A percentile compares a stretch with the other conserved stretches of the same genome.
Conservation (phyloP, 2,888 invertebrate genomes). For the Dermolepida albohirtum region DNA sequence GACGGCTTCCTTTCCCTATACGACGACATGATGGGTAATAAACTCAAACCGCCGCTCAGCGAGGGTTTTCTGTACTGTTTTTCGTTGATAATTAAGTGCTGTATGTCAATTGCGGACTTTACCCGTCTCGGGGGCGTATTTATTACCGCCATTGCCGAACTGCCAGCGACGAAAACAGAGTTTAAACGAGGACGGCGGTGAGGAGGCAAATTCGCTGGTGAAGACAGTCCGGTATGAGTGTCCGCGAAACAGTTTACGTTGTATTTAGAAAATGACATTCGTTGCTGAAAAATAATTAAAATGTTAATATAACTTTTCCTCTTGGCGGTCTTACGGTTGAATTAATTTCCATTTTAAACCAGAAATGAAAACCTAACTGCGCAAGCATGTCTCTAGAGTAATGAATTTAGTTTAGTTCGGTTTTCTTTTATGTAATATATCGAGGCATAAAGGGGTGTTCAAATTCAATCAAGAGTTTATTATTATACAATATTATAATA, state of each 20-base stretch:
- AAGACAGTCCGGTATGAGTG: conserved; percentile 62
- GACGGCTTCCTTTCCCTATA: conserved; percentile 56
- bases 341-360: too few species aligned
- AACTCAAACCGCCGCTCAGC: conserved; percentile 55
- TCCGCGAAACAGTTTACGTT: conserved; percentile 74
- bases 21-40: conserved; percentile 59
- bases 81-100: conserved; percentile 72
- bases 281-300: conserved; percentile 69
- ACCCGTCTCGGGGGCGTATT: conserved; percentile 82
- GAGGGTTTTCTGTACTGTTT: conserved; percentile 46
- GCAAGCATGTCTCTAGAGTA: too few species aligned
- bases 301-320: conserved; percentile 48
- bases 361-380: too few species aligned
- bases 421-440: too few species aligned
- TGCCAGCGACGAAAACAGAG: conserved; percentile 85
- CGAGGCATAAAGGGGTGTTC: too few species aligned
- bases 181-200: conserved; percentile 75
- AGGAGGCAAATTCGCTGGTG: conserved; percentile 51
- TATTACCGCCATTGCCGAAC: conserved; percentile 74
- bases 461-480: too few species aligned
- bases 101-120: conserved; percentile 86
- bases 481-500: too few species aligned
- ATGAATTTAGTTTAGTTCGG: too few species aligned
- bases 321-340: too few species aligned
- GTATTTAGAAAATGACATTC: conserved; percentile 77